phyloP scores from a whole-genome alignment of 2,113 vertebrate species.

The Daboia siamensis region DNA sequence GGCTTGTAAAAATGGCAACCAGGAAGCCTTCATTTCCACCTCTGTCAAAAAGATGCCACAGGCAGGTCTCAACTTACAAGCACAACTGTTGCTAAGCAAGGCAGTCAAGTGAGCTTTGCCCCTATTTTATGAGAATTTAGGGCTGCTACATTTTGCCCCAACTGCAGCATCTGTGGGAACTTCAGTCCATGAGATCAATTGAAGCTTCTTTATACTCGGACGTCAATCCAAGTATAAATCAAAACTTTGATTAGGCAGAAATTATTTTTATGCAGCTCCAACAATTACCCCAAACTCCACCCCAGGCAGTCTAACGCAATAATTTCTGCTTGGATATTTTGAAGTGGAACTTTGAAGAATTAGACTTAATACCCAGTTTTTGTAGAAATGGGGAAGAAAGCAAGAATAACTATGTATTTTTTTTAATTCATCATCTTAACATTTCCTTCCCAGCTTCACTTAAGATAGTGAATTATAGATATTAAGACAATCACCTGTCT shows the following conservation, averaged over 20 bases:
- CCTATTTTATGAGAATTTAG: too few relatives aligned
- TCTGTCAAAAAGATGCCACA: neutral
- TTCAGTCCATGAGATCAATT: neutral
- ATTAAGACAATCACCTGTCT: neutral
- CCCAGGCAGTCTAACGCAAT: neutral
- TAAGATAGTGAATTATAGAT: neutral
- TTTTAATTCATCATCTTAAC: neutral
- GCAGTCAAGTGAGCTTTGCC: too few relatives aligned
- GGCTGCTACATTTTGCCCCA: neutral
- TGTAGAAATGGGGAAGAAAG: neutral
- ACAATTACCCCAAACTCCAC: neutral
- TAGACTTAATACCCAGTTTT: neutral
- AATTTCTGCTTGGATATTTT: neutral
- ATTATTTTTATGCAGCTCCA: neutral
- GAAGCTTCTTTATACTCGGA: neutral
- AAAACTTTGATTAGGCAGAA: neutral
- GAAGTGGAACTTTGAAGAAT: neutral
- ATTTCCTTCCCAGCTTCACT: neutral
- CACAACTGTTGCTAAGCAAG: too few relatives aligned
- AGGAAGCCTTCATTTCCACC: neutral
- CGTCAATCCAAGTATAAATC: neutral
- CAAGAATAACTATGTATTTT: neutral
- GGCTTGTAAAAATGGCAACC: neutral
- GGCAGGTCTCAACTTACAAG: too few relatives aligned
- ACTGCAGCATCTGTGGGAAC: neutral